These are phyloP conservation scores for Epinotia ramella DNA, from an alignment of 2,888 invertebrate genomes.

Conservation along the genomic window DNA sequence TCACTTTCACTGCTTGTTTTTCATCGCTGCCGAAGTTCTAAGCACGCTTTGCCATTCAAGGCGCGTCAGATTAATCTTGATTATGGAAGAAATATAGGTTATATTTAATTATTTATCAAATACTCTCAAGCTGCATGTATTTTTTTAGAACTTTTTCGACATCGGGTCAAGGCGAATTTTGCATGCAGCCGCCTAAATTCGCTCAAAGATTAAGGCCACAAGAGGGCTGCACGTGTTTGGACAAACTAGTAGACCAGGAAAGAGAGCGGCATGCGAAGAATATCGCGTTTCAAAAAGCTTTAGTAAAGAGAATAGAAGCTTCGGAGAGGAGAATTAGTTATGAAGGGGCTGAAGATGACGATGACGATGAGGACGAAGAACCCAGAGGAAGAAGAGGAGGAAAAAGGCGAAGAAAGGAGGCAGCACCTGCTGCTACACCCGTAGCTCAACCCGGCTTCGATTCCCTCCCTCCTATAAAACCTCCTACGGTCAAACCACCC, in stretches of 20 bases:
- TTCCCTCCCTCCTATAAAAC: background rate
- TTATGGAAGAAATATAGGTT: no score
- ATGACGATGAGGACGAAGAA: background rate
- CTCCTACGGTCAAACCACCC: background rate
- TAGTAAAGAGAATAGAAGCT: conserved; percentile 19
- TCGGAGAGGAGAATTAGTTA: conserved; percentile 14
- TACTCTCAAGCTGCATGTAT: background rate
- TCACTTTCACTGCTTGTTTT: background rate
- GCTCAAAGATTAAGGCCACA: background rate
- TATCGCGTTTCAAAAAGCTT: conserved; percentile 18
- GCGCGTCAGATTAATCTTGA: no score
- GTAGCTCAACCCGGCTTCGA: background rate
- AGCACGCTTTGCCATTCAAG: no score
- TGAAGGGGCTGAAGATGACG: conserved; percentile 8
- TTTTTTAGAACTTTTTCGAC: background rate
- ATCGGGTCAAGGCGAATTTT: conserved; percentile 7
- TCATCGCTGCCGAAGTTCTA: background rate
- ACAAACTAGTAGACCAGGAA: conserved; percentile 24
- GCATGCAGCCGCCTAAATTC: background rate
- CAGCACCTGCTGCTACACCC: background rate
- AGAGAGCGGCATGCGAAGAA: conserved; percentile 16
- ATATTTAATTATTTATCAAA: background rate
- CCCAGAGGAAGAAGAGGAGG: background rate
- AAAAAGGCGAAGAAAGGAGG: background rate
- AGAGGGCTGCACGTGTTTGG: conserved; percentile 18